Base-by-base conservation (phyloP, 2,888 invertebrate genomes). In the Sesamia inferens region DNA sequence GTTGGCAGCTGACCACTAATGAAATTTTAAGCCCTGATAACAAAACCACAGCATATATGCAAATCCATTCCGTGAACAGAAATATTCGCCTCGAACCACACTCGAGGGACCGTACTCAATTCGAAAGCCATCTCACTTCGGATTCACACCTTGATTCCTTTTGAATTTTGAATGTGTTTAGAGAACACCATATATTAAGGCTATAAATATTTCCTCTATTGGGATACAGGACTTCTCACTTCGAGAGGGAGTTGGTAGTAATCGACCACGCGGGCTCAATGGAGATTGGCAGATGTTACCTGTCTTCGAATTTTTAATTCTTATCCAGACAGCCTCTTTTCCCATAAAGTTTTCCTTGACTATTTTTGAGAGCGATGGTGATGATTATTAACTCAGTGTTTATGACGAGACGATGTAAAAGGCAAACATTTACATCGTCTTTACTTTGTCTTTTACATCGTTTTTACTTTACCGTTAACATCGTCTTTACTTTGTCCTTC, bases 1-100 rank as follows among this genome's bases (percentile, higher is more conserved):
- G 5, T 42, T 42, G 39, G 44, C n/a, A 19, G 39, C 13, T 47
- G 31, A 13, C 24, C 47, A 42, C 10, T 55, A 75, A 75, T 65
- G 6, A 22, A 44, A 44, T 47, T 44, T 76, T 51, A 22, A 54
- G 13, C 4, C 24, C n/a, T 55, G n/a, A 31, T 54, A 44, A 51
- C n/a, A 14, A 39, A 59, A 54, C 13, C 10, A 51, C 5, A 51
- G 5, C 7, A 31, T 0, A 58, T n/a, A 47, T 24, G 22, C 8
- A 59, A 66, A 51, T 59, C n/a, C 22, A 57, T 44, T 51, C 6
- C 0, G 44, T 44, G 48, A 57, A 59, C 13, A 47, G 19, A 44
- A 44, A 44, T 16, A 11, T 48, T n/a, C 3, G 19, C 31, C 22
- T 39, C 11, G 5, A 71, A 22, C 24, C 0, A 13, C 24, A 54